phyloP scores from a whole-genome alignment of 53 echinoderm and acorn worm species.

The Echinarachnius parma region DNA sequence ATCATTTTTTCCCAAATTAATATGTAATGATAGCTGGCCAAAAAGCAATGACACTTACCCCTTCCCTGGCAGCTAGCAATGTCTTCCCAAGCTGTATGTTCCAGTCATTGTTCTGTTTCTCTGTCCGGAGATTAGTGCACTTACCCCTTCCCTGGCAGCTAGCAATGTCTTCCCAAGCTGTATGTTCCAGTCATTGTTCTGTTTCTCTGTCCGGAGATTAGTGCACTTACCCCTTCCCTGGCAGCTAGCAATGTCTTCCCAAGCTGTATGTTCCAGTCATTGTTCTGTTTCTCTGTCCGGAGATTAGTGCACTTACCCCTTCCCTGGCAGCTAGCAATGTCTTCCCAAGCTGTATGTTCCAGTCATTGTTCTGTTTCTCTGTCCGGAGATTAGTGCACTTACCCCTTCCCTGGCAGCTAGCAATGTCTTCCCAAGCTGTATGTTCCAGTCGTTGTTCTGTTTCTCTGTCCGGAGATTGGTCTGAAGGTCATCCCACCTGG shows the following conservation, averaged over 20 bases:
- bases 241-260: constrained; percentile 86
- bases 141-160: no score
- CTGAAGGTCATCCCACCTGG: constrained; percentile 86
- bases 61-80: no score
- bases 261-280: constrained; percentile 82
- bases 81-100: no score
- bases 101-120: no score
- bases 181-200: no score
- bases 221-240: constrained; percentile 78
- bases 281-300: constrained; percentile 52
- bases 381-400: constrained; percentile 58
- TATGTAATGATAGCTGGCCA: no score
- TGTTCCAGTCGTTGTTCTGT: constrained; percentile 72
- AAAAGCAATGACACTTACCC: no score
- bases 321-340: constrained; percentile 87
- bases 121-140: no score
- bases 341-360: constrained; percentile 83
- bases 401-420: constrained; percentile 91
- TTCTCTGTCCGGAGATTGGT: constrained; percentile 64
- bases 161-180: no score
- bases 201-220: no score
- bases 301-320: constrained; percentile 74
- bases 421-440: constrained; percentile 78
- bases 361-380: constrained; percentile 62
- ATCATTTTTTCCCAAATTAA: no score